Percentiles rank a stretch among this genome's conserved stretches.
Conservation (phyloP, 2,888 invertebrate genomes). For the Argynnis bischoffii region DNA sequence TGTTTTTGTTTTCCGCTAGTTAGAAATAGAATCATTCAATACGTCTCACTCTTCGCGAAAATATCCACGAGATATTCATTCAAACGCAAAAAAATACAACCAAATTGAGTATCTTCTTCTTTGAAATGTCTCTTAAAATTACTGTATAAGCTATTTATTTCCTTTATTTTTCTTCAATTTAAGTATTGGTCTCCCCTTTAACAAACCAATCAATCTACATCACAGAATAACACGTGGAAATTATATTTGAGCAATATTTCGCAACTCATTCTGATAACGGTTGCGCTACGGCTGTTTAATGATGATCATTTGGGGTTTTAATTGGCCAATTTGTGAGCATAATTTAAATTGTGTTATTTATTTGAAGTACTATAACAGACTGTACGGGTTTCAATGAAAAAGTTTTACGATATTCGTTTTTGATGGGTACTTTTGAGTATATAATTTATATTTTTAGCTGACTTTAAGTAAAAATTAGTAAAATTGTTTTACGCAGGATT, state of each 20-base stretch:
- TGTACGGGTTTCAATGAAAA: neutral
- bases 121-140: too few relatives aligned
- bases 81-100: too few relatives aligned
- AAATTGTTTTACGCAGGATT: too few relatives aligned
- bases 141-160: neutral
- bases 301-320: slow-evolving; percentile 32
- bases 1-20: too few relatives aligned
- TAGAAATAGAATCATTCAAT: too few relatives aligned
- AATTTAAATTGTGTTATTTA: slow-evolving; percentile 15
- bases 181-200: slow-evolving; percentile 21
- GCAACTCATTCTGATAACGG: slow-evolving; percentile 36
- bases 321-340: slow-evolving; percentile 33
- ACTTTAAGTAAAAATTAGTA: too few relatives aligned
- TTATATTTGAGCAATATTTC: slow-evolving; percentile 37
- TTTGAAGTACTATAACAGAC: neutral
- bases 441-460: too few relatives aligned
- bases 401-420: neutral
- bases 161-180: neutral
- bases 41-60: too few relatives aligned
- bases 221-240: slow-evolving; percentile 36
- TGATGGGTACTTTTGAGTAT: too few relatives aligned
- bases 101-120: too few relatives aligned
- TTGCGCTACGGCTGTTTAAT: slow-evolving; percentile 29
- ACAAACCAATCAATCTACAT: slow-evolving; percentile 36
- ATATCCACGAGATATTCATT: too few relatives aligned